Evolutionary conservation across 1,140 invertebrate species (phyloP).

Genomic region (Vollenhovia emeryi): DNA sequence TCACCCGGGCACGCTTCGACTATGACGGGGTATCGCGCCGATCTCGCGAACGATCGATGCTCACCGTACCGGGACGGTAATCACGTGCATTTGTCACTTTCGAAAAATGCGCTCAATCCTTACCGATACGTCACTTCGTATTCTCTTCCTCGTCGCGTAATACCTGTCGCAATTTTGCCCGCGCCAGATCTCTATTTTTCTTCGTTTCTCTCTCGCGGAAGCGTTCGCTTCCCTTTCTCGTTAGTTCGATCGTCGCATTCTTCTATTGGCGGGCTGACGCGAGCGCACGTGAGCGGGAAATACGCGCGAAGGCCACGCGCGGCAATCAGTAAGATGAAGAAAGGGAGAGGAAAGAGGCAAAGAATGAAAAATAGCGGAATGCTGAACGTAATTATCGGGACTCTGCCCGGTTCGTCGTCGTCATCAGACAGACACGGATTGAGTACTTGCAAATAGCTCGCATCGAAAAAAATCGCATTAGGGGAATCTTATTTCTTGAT

Average conservation of each 20-base stretch:
- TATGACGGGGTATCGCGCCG: conserved; percentile 20
- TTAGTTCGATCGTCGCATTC: conserved; percentile 14
- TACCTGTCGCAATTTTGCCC: conserved; percentile 65
- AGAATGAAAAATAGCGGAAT: conserved; percentile 43
- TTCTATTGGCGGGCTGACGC: conserved; percentile 36
- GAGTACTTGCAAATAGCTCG: conserved; percentile 42
- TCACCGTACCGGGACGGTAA: conserved; percentile 66
- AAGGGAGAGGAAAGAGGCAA: not conserved
- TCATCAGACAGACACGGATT: conserved; percentile 5
- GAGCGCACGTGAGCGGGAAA: conserved; percentile 2
- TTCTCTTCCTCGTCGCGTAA: conserved; percentile 66
- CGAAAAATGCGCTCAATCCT: conserved; percentile 73
- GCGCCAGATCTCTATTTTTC: conserved; percentile 32
- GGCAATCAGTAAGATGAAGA: conserved; percentile 36
- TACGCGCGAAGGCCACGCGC: conserved; percentile 54
- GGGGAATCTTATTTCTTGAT: conserved; percentile 52
- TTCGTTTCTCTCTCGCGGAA: conserved; percentile 1
- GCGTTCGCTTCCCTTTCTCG: conserved; percentile 20
- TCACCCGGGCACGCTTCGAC: conserved; percentile 27
- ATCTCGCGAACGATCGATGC: conserved; percentile 69
- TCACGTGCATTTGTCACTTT: conserved; percentile 76
- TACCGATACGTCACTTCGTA: conserved; percentile 73
- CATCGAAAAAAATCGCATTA: conserved; percentile 49
- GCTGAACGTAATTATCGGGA: conserved; percentile 42
- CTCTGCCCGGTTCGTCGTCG: conserved; percentile 11